Base-by-base conservation (phyloP, 2,888 invertebrate species). In the Drosophila atripex region DNA sequence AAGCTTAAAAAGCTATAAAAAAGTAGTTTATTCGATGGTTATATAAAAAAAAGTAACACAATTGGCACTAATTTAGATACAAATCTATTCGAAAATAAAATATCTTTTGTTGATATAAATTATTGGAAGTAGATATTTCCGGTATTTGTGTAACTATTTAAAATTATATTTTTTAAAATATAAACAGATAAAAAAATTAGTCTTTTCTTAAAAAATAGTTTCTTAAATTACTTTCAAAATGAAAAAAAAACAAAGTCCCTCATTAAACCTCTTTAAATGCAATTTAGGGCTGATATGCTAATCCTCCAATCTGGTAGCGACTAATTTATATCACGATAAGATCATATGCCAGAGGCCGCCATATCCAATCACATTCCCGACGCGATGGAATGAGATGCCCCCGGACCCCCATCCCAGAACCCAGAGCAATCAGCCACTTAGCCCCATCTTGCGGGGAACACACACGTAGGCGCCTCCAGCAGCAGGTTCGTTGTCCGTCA, bases 401-500 rank as follows among this genome's bases (percentile, higher is more conserved):
- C 57, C n/a, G 9, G 9, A 45, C 41, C 43, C 16, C 56, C 12
- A 6, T 7, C 32, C 23, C 38, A 46, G 21, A 57, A 45, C 18
- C 64, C 32, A 32, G 21, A 49, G 58, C 69, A 73, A 56, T 64
- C 75, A 71, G 47, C 78, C 80, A 80, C 78, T 80, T 80, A 80
- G 78, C 64, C 54, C 53, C 47, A 59, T 54, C 66, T 69, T 76
- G 71, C 47, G 55, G 75, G 71, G 83, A 80, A 80, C 80, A 80
- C 80, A 80, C 80, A 83, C 83, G 78, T 66, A 54, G 84, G 43
- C 47, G 64, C 47, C 74, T 56, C 56, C 46, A 59, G 43, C 59
- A 52, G 74, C 63, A 69, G 53, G 41, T 63, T 59, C 61, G 45
- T 38, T 53, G 58, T 61, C 64, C 59, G 50, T 53, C 63, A 46